phyloP scores from a whole-genome alignment of 2,888 invertebrate species.

The Holacanthella duospinosa region DNA sequence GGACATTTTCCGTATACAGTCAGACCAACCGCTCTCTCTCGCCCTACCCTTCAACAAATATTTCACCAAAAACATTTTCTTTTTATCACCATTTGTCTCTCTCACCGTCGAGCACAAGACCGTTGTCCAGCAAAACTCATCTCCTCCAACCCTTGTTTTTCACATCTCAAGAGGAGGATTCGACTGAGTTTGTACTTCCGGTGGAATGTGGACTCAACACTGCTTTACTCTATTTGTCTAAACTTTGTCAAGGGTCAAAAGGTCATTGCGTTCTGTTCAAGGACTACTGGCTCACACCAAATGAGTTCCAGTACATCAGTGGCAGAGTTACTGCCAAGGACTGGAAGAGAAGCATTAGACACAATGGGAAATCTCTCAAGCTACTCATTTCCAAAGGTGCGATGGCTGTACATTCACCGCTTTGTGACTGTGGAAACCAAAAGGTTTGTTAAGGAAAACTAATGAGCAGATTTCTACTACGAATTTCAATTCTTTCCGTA shows the following conservation, averaged over 20 bases:
- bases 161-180: background rate
- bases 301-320: constrained; percentile 45
- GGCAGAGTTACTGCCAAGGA: constrained; percentile 46
- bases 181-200: constrained; percentile 27
- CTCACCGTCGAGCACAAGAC: too few species aligned
- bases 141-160: background rate
- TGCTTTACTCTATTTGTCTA: constrained; percentile 40
- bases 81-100: too few species aligned
- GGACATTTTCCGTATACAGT: too few species aligned
- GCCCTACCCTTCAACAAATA: too few species aligned
- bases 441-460: background rate
- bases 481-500: too few species aligned
- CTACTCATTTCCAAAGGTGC: constrained; percentile 44
- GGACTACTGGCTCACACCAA: constrained; percentile 44
- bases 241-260: constrained; percentile 44
- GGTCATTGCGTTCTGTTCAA: constrained; percentile 44
- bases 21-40: too few species aligned
- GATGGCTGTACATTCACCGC: constrained; percentile 42
- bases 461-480: too few species aligned
- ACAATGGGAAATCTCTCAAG: constrained; percentile 45
- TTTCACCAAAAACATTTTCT: too few species aligned
- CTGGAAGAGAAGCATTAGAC: constrained; percentile 43
- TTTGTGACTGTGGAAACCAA: constrained; percentile 40
- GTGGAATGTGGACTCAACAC: constrained; percentile 36
- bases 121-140: background rate